Base-by-base conservation (phyloP, 2,113 vertebrate species). In the Merops nubicus region DNA sequence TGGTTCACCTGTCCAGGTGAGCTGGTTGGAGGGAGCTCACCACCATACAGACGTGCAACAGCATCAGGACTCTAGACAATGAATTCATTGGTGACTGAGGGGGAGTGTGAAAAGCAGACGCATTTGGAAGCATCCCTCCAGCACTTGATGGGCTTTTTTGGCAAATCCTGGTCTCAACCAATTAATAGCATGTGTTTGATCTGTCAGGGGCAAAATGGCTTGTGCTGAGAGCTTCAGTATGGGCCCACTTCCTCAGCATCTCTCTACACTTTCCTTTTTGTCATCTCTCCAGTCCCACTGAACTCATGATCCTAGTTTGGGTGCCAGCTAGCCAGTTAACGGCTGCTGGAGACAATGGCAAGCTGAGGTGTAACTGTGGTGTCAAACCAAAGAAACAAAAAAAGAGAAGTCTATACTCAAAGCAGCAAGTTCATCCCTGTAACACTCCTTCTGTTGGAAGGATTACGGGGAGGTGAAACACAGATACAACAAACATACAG, bases 161-260 rank as follows among this genome's bases (percentile, higher is more conserved):
- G 95, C 89, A 95, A 87, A 90, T 59, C 22, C 79, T 93, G 73
- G 36, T 42, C 93, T 28, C 65, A 92, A 36, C 83, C 89, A 93
- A 91, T 95, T 82, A 88, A 47, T 50, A 88, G 51, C 0, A 21
- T 1, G 26, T 36, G 72, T 18, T 84, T 88, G 79, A 83, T 77
- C 96, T 83, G 68, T 76, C 54, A 96, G 91, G 84, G 93, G 81
- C 48, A 85, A 97, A 96, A 95, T 85, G 92, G 82, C 54, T 94
- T 97, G 93, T 91, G 73, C 78, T 93, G 88, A 95, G 91, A 85
- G 69, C 38, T 92, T 48, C 19, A 51, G 78, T 5, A 8, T 73
- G 93, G 89, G 65, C 31, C 40, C 28, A 12, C 87, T 92, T 89
- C 76, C 92, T 96, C 72, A 2, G 94, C 45, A 76, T 89, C 92